Conservation (phyloP, 2,797 vertebrate genomes). For the Luscinia luscinia region DNA sequence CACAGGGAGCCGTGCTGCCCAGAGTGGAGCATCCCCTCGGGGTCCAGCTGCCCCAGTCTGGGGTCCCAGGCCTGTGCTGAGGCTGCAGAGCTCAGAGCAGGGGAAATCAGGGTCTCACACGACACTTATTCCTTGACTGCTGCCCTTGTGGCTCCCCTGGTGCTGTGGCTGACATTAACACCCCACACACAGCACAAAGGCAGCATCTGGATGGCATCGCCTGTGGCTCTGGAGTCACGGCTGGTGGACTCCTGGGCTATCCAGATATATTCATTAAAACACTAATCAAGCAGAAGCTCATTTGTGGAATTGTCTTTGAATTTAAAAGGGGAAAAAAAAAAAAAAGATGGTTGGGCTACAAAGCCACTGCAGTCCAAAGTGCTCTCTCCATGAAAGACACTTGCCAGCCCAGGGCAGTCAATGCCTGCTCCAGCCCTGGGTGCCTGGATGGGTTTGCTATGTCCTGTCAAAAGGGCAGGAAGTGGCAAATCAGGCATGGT, state of each 20-base stretch:
- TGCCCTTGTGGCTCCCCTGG: conserved; percentile 50
- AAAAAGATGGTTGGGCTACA: conserved; percentile 10
- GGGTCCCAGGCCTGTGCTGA: neutral
- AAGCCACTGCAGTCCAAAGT: neutral
- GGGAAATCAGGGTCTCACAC: conserved; percentile 22
- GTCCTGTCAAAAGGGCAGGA: neutral
- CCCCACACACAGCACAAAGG: conserved; percentile 60
- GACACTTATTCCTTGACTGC: conserved; percentile 55
- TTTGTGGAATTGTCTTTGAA: conserved; percentile 61
- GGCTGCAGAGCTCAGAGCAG: neutral
- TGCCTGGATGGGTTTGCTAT: neutral
- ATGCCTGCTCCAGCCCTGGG: conserved; percentile 1
- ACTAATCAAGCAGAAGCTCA: conserved; percentile 63
- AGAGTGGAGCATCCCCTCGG: neutral
- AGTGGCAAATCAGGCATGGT: neutral
- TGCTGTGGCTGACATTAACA: conserved; percentile 42
- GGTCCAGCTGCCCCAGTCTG: neutral
- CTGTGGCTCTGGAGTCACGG: conserved; percentile 68
- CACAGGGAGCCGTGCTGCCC: neutral
- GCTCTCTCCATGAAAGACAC: neutral
- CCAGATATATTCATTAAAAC: conserved; percentile 77
- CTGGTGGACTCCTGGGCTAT: conserved; percentile 72
- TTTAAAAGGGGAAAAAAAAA: conserved; percentile 34
- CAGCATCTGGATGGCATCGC: conserved; percentile 57
- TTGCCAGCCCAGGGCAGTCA: neutral